Evolutionary conservation across 2,113 vertebrate species (phyloP).

Genomic region (Callopanchax toddi): DNA sequence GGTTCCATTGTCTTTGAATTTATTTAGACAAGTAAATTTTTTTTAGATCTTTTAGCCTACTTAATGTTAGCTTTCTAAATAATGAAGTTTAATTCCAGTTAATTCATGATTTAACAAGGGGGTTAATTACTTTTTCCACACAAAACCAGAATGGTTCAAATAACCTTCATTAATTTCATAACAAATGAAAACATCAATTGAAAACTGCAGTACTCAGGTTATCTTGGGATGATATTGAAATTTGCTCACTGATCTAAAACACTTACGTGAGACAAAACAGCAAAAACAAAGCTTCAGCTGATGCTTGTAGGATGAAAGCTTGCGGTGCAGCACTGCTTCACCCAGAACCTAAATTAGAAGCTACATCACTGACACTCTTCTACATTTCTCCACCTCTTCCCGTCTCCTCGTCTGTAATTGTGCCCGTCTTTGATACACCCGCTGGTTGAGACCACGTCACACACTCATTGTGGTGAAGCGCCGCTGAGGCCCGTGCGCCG

Average conservation of each 20-base stretch:
- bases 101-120: too few relatives aligned
- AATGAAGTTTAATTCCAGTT: too few relatives aligned
- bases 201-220: not conserved
- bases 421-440: slow-evolving; percentile 74
- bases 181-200: too few relatives aligned
- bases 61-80: too few relatives aligned
- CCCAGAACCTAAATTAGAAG: slow-evolving; percentile 67
- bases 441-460: slow-evolving; percentile 68
- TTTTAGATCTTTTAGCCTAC: too few relatives aligned
- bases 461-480: slow-evolving; percentile 59
- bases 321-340: slow-evolving; percentile 25
- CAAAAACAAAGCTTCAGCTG: slow-evolving; percentile 6
- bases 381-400: slow-evolving; percentile 37
- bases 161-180: too few relatives aligned
- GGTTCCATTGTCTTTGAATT: too few relatives aligned
- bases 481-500: slow-evolving; percentile 37
- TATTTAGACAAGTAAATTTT: too few relatives aligned
- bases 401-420: slow-evolving; percentile 72
- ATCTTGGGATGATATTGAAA: slow-evolving; percentile 20
- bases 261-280: too few relatives aligned
- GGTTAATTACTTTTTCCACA: too few relatives aligned
- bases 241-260: too few relatives aligned
- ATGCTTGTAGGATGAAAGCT: slow-evolving; percentile 39
- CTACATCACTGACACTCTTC: slow-evolving; percentile 42
- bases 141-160: too few relatives aligned